Base-by-base conservation (phyloP, 2,888 invertebrate genomes). In the Leptopilina drosophilae region DNA sequence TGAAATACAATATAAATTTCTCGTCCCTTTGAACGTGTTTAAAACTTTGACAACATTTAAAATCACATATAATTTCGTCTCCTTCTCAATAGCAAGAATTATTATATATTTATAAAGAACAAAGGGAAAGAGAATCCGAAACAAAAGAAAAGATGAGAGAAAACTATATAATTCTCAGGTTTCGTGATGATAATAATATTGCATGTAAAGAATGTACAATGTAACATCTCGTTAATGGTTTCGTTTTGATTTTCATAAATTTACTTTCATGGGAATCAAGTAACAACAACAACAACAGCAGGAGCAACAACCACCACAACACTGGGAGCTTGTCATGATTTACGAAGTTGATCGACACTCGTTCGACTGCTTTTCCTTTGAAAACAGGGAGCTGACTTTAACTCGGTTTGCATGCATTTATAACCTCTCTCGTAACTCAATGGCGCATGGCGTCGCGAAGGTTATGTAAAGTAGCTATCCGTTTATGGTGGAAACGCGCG, bases 301-400 rank as follows among this genome's bases (percentile, higher is more conserved):
- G n/a, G n/a, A n/a, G 49, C 20, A 67, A 46, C 9, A 46, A 49
- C 11, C 49, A 20, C 20, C 20, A 20, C 20, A 20, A 67, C 49
- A 67, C 67, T 42, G 69, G 69, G 53, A 69, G 69, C 69, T 49
- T 69, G 69, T 69, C 69, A 69, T 69, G 69, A 12, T 69, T 69
- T 69, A 69, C 49, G 69, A 53, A 69, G 69, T 53, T 69, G 69
- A 69, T 69, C 69, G 69, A 53, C 69, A 69, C 69, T 69, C 69
- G 49, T 62, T 62, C 62, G 69, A 53, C 69, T 69, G 69, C 69
- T 53, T 26, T 42, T 53, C 49, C 69, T 69, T 69, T 53, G 49
- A 53, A 69, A 69, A 69, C 69, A 46, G 69, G 42, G 69, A 69
- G 20, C 69, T 49, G 26, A 69, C 69, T 69, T 62, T 69, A 69